Conservation (phyloP, 2,113 vertebrate species). For the Gorilla gorilla region DNA sequence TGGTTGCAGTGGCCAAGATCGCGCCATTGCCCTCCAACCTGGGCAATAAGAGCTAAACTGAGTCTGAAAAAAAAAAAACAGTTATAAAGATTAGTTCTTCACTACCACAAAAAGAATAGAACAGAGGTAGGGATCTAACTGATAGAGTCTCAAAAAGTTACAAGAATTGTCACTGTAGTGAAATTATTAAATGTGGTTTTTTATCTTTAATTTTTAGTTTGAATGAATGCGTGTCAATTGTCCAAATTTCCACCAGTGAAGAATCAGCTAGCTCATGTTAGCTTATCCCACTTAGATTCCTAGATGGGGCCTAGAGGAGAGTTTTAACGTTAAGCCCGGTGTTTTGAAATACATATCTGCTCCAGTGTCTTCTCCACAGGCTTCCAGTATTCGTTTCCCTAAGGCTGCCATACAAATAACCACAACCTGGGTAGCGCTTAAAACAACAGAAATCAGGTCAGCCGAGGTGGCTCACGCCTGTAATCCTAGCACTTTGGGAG, state of each 20-base stretch:
- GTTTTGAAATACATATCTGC: not conserved
- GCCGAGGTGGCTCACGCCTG: not conserved
- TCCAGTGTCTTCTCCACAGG: not conserved
- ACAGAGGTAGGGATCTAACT: not conserved
- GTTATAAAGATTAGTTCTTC: not conserved
- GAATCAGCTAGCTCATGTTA: not conserved
- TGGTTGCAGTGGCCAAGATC: too few species aligned
- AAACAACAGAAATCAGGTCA: not conserved
- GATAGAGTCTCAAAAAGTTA: not conserved
- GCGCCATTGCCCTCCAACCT: too few species aligned
- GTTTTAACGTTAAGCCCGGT: not conserved
- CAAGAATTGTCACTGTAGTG: not conserved
- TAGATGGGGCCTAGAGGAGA: not conserved
- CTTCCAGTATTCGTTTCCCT: not conserved
- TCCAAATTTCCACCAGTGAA: not conserved
- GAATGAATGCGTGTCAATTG: not conserved
- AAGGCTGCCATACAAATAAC: not conserved
- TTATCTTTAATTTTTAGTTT: not conserved
- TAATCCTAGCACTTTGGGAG: not conserved
- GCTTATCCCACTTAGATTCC: not conserved
- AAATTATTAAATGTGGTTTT: not conserved
- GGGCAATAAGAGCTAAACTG: too few species aligned
- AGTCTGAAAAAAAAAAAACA: not conserved
- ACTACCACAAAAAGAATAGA: not conserved
- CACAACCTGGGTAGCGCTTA: not conserved